Conservation (phyloP, 2,113 vertebrate species). For the Neogale vison region DNA sequence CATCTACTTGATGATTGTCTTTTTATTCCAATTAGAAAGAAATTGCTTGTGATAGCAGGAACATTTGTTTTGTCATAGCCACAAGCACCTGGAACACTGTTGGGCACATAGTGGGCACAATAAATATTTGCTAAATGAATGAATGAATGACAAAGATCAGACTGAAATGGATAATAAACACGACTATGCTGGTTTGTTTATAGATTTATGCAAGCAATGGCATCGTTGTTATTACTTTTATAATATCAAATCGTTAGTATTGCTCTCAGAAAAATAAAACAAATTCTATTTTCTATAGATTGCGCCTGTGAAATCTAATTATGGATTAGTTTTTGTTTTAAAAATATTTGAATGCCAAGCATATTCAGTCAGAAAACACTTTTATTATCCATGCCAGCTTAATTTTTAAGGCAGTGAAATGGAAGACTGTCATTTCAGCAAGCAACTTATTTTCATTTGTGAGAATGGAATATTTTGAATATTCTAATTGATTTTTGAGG, state of each 20-base stretch:
- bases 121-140: constrained; percentile 5
- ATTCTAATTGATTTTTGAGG: constrained; percentile 63
- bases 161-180: not conserved
- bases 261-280: constrained; percentile 35
- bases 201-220: constrained; percentile 28
- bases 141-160: not conserved
- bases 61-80: not conserved
- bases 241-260: constrained; percentile 43
- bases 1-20: not conserved
- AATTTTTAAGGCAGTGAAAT: constrained; percentile 64
- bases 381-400: constrained; percentile 70
- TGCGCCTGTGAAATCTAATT: constrained; percentile 42
- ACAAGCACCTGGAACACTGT: not conserved
- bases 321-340: constrained; percentile 60
- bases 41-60: not conserved
- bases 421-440: constrained; percentile 58
- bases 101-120: not conserved
- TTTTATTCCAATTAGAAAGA: constrained; percentile 1
- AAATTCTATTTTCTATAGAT: constrained; percentile 21
- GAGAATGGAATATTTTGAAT: constrained; percentile 63
- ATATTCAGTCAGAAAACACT: constrained; percentile 55
- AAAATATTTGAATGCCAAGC: constrained; percentile 14
- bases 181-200: not conserved
- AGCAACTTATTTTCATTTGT: constrained; percentile 68
- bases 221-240: constrained; percentile 46